Percentiles rank a stretch among this genome's conserved stretches.
These are phyloP conservation scores for Synergus laeviventris DNA, from an alignment of 2,888 invertebrate genomes.

Conservation along the genomic window DNA sequence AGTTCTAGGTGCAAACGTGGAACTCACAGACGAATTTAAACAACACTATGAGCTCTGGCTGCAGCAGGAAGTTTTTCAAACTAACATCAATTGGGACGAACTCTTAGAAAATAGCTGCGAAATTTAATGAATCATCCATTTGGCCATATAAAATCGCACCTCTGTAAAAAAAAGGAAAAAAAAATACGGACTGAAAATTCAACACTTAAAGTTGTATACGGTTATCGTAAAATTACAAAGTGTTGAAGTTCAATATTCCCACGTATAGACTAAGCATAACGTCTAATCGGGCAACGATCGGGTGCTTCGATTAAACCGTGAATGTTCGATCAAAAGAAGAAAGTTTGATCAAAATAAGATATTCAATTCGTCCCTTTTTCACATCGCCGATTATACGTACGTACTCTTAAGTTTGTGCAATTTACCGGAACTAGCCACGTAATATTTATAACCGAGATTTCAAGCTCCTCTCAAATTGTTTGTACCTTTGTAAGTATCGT, in stretches of 20 bases:
- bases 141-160: slow-evolving; percentile 46
- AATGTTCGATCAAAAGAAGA: slow-evolving; percentile 4
- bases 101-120: slow-evolving; percentile 69
- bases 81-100: slow-evolving; percentile 88
- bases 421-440: slow-evolving; percentile 39
- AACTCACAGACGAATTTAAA: slow-evolving; percentile 95
- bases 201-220: slow-evolving; percentile 3
- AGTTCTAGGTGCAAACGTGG: slow-evolving; percentile 86
- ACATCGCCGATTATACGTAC: slow-evolving; percentile 37
- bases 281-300: slow-evolving; percentile 1
- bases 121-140: slow-evolving; percentile 62
- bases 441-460: slow-evolving; percentile 29
- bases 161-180: slow-evolving; percentile 4
- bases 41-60: slow-evolving; percentile 96
- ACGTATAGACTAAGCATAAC: slow-evolving; percentile 2
- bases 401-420: slow-evolving; percentile 44
- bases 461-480: slow-evolving; percentile 3
- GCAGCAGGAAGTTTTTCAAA: slow-evolving; percentile 96
- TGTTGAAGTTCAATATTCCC: slow-evolving; percentile 20
- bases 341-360: background rate
- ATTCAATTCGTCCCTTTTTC: slow-evolving; percentile 34
- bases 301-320: slow-evolving; percentile 20
- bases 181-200: background rate
- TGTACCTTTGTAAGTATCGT: slow-evolving; percentile 39
- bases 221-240: background rate